Conservation (phyloP, 1,140 invertebrate species). For the Drosophila virilis region DNA sequence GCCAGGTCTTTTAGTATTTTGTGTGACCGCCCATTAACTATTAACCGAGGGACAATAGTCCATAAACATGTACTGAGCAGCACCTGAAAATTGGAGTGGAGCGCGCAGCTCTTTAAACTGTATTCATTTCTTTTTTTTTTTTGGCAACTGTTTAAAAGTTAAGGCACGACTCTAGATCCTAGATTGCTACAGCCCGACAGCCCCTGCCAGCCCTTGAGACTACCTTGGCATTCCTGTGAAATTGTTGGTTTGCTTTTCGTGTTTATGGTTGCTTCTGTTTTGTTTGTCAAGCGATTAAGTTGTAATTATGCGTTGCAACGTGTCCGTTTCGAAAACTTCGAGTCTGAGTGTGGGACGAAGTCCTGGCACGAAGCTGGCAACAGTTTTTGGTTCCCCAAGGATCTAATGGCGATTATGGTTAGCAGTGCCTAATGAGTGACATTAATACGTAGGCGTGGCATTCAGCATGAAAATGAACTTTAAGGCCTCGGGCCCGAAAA, state of each 20-base stretch:
- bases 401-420: constrained; percentile 61
- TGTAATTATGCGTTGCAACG: constrained; percentile 79
- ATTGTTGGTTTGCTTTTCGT: constrained; percentile 60
- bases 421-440: constrained; percentile 69
- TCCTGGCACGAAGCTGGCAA: constrained; percentile 1
- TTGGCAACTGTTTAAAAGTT: constrained; percentile 67
- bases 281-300: constrained; percentile 80
- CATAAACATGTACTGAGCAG: constrained; percentile 18
- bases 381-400: constrained; percentile 26
- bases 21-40: constrained; percentile 63
- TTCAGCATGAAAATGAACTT: constrained; percentile 19
- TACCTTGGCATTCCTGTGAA: not conserved
- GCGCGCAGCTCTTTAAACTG: constrained; percentile 59
- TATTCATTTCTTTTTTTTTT: constrained; percentile 10
- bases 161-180: constrained; percentile 43
- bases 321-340: constrained; percentile 36
- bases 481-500: not conserved
- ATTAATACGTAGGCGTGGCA: constrained; percentile 53
- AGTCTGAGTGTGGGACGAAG: not conserved
- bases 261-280: constrained; percentile 69
- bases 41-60: constrained; percentile 62
- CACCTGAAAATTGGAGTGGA: constrained; percentile 5
- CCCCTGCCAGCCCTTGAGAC: too few relatives aligned
- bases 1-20: constrained; percentile 22
- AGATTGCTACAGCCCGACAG: constrained; percentile 11